Conservation (phyloP, 2,113 vertebrate species). For the Mesocricetus auratus region DNA sequence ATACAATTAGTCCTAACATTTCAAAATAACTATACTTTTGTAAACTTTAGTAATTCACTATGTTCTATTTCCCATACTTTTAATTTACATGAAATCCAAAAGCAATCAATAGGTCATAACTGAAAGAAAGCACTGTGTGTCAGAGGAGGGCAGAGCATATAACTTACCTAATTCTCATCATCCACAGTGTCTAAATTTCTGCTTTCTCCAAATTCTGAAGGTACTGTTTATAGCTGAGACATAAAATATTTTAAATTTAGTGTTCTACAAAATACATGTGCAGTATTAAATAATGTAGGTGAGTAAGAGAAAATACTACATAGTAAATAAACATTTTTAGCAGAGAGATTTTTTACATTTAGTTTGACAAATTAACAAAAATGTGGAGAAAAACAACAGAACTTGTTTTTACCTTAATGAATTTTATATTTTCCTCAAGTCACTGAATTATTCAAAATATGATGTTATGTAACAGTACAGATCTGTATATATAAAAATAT, state of each 20-base stretch:
- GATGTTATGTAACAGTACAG: background rate
- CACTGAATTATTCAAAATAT: background rate
- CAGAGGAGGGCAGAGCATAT: background rate
- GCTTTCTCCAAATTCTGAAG: background rate
- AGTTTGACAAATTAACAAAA: background rate
- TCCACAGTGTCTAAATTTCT: background rate
- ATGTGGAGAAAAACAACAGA: background rate
- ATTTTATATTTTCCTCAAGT: background rate
- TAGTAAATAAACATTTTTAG: background rate
- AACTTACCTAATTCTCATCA: background rate
- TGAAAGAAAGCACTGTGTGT: background rate
- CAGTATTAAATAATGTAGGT: background rate
- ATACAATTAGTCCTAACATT: background rate
- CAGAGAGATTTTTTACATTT: background rate
- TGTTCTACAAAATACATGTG: background rate
- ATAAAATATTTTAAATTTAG: background rate
- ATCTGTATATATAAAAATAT: background rate
- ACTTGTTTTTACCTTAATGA: background rate
- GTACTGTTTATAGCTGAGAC: background rate
- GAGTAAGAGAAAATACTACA: background rate
- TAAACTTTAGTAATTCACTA: background rate
- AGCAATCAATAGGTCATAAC: background rate
- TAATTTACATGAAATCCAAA: background rate
- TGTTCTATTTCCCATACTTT: background rate
- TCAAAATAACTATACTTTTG: background rate